Percentiles rank a stretch among this genome's conserved stretches.
These are phyloP conservation scores for Idris sp. DNA, from an alignment of 1,140 invertebrate genomes.

Conservation along the genomic window DNA sequence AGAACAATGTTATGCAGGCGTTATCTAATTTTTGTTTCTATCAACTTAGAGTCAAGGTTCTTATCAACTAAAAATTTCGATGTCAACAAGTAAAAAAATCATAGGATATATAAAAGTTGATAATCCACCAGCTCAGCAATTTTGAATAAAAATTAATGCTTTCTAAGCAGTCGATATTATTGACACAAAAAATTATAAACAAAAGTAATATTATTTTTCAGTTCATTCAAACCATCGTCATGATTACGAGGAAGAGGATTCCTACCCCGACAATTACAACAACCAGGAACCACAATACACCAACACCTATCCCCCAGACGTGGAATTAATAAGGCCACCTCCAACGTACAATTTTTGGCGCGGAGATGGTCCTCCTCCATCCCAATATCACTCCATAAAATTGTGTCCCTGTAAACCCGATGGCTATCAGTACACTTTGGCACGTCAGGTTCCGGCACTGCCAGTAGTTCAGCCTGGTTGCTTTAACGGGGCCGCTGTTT, in stretches of 20 bases:
- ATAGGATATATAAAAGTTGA: too few relatives aligned
- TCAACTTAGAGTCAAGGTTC: constrained; percentile 16
- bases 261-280: constrained; percentile 29
- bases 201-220: constrained; percentile 1
- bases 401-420: constrained; percentile 38
- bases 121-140: too few relatives aligned
- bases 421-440: constrained; percentile 7
- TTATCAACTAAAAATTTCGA: constrained; percentile 4
- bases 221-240: constrained; percentile 40
- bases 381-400: constrained; percentile 18
- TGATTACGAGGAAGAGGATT: constrained; percentile 45
- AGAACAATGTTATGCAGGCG: constrained; percentile 24
- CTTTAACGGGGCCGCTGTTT: constrained; percentile 25
- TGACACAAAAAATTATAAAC: too few relatives aligned
- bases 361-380: constrained; percentile 3
- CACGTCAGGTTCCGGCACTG: not conserved
- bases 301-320: constrained; percentile 41
- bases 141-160: not conserved
- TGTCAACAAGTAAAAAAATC: constrained; percentile 3
- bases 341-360: constrained; percentile 18
- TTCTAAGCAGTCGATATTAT: too few relatives aligned
- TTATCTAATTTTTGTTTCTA: constrained; percentile 23
- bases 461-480: not conserved
- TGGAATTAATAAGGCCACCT: constrained; percentile 17
- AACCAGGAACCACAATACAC: constrained; percentile 20